These are phyloP conservation scores for Lissocephala sabroskyi DNA, from an alignment of 2,888 invertebrate species.

Conservation along the genomic window DNA sequence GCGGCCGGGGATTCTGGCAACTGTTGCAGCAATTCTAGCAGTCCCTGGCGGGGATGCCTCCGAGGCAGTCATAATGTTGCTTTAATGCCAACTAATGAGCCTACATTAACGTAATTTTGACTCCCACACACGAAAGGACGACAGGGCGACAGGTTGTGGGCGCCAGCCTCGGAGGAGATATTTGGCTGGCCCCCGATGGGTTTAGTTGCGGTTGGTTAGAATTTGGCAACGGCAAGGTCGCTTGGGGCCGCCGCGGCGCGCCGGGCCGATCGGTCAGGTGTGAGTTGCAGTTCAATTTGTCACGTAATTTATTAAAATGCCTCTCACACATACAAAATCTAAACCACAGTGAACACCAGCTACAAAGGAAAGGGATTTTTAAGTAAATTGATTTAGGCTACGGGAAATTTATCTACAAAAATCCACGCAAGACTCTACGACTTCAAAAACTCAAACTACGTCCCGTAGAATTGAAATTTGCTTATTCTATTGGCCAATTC, in stretches of 20 bases:
- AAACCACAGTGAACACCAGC: constrained; percentile 11
- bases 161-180: not conserved
- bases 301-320: constrained; percentile 65
- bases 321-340: constrained; percentile 33
- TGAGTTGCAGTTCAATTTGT: constrained; percentile 47
- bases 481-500: no score
- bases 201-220: constrained; percentile 4
- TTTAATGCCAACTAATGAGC: constrained; percentile 64
- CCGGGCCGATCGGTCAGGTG: constrained; percentile 23
- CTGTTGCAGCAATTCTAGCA: no score
- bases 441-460: no score
- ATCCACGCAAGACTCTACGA: no score
- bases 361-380: no score
- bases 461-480: no score
- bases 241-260: constrained; percentile 8
- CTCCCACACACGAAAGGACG: not conserved
- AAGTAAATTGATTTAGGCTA: no score
- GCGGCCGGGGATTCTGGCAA: no score
- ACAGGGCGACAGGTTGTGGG: not conserved
- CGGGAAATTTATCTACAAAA: no score
- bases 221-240: no score
- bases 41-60: no score
- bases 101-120: constrained; percentile 52
- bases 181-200: not conserved
- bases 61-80: constrained; percentile 42